phyloP scores from a whole-genome alignment of 2,888 invertebrate species.

The Calameuta pallipes region DNA sequence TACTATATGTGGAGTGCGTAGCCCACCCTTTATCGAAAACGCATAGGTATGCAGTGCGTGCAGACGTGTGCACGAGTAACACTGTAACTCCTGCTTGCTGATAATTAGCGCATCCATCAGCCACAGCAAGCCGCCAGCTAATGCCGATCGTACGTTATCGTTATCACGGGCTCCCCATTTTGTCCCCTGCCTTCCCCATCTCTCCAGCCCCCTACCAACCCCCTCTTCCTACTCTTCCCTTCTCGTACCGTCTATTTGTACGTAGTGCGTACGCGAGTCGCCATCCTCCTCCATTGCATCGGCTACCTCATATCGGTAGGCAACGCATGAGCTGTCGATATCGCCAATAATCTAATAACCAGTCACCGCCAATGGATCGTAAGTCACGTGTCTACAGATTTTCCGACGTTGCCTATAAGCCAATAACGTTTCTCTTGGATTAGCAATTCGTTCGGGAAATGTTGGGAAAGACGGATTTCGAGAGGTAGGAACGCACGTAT shows the following conservation, averaged over 20 bases:
- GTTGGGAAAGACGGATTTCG: neutral
- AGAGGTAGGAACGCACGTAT: neutral
- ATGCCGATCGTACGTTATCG: constrained; percentile 67
- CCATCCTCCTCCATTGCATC: constrained; percentile 45
- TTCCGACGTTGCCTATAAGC: constrained; percentile 38
- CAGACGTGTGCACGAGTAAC: constrained; percentile 50
- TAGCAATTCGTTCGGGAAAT: constrained; percentile 34
- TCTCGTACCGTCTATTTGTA: constrained; percentile 18
- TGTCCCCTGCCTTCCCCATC: constrained; percentile 42
- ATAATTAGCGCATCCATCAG: constrained; percentile 67
- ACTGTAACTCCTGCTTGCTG: constrained; percentile 66
- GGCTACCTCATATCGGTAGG: constrained; percentile 13
- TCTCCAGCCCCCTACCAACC: constrained; percentile 22
- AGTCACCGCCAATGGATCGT: constrained; percentile 62
- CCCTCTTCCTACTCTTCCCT: too few species aligned
- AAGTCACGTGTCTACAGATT: constrained; percentile 59
- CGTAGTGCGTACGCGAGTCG: constrained; percentile 15
- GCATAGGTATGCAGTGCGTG: constrained; percentile 44
- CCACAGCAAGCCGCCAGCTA: constrained; percentile 65
- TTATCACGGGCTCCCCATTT: constrained; percentile 65
- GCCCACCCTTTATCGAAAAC: constrained; percentile 41
- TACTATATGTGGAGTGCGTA: neutral
- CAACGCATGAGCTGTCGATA: constrained; percentile 60
- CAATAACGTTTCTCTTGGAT: constrained; percentile 39
- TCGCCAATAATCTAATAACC: constrained; percentile 66